Conservation (phyloP, 2,113 vertebrate genomes). For the Gymnogyps californianus region DNA sequence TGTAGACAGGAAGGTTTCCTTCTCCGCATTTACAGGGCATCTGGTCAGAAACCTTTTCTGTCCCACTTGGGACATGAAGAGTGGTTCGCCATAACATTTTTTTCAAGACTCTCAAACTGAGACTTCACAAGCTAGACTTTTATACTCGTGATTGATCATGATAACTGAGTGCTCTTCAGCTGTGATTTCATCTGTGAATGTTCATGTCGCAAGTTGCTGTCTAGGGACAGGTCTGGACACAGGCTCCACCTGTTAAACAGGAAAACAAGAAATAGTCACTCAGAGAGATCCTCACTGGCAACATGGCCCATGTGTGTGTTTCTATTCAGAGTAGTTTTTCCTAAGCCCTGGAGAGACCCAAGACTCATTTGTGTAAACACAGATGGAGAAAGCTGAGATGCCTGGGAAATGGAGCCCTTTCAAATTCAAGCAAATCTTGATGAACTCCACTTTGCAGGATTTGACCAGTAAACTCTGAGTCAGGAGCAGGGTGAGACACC, state of each 20-base stretch:
- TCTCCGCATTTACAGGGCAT: neutral
- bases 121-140: neutral
- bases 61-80: neutral
- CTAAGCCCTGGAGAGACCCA: neutral
- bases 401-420: constrained; percentile 13
- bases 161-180: neutral
- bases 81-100: neutral
- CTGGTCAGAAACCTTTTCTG: neutral
- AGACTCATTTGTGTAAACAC: constrained; percentile 5
- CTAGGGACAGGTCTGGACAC: neutral
- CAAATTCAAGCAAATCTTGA: neutral
- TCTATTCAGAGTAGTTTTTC: neutral
- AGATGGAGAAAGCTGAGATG: constrained; percentile 23
- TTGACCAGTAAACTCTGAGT: neutral
- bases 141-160: neutral
- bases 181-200: neutral
- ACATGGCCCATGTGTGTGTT: neutral
- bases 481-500: neutral
- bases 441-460: neutral
- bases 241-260: neutral
- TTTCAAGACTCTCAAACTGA: neutral
- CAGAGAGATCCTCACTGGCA: neutral
- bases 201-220: neutral
- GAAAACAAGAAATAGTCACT: neutral
- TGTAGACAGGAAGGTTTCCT: neutral